Conservation (phyloP, 1,140 invertebrate species). For the Zaprionus capensis region DNA sequence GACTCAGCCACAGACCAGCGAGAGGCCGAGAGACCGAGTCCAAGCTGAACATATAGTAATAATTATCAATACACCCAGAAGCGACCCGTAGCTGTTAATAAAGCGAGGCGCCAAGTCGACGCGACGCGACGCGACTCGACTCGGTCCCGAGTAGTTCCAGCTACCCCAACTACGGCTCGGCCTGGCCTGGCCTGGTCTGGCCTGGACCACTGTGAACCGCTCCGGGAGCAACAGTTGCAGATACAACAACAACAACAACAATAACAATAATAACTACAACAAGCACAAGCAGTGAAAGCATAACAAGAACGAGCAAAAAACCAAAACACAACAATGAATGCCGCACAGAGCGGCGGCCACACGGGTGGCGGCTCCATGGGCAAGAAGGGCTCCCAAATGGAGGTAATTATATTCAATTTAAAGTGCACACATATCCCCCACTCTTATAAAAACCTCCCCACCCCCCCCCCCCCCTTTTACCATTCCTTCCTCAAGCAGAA, state of each 20-base stretch:
- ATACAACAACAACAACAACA: neutral
- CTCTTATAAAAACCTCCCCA: neutral
- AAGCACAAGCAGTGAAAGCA: neutral
- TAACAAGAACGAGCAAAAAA: neutral
- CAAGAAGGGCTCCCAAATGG: slow-evolving; percentile 85
- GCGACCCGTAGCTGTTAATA: slow-evolving; percentile 24
- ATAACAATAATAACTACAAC: neutral
- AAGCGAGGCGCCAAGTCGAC: slow-evolving; percentile 7
- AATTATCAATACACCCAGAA: slow-evolving; percentile 26
- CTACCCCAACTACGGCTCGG: neutral
- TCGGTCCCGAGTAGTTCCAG: neutral
- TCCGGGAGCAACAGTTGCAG: slow-evolving; percentile 29
- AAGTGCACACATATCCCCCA: slow-evolving; percentile 26
- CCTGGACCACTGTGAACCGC: slow-evolving; percentile 1
- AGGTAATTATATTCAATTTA: slow-evolving; percentile 83
- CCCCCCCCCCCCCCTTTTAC: neutral
- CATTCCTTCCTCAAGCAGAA: neutral
- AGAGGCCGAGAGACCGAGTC: neutral
- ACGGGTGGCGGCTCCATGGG: slow-evolving; percentile 82
- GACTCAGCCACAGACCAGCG: neutral
- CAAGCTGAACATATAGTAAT: slow-evolving; percentile 13
- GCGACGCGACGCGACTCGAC: neutral
- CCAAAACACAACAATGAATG: slow-evolving; percentile 78
- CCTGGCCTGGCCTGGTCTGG: neutral
- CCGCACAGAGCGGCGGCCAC: slow-evolving; percentile 85